Percentiles rank a stretch among this genome's conserved stretches.
Conservation (phyloP, 2,888 invertebrate genomes). For the Pherbina coryleti region DNA sequence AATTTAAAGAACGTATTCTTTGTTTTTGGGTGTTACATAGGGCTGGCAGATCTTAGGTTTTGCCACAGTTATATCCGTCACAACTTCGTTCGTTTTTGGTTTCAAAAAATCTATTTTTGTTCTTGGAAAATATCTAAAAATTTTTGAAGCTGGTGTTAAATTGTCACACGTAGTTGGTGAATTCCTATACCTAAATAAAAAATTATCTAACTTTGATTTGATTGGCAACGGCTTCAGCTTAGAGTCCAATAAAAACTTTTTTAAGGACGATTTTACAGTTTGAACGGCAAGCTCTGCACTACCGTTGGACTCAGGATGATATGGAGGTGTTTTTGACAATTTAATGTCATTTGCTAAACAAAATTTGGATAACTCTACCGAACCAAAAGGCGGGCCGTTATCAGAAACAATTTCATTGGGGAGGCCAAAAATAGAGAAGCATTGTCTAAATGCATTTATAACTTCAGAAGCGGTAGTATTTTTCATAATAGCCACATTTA, state of each 20-base stretch:
- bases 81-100: too few species aligned
- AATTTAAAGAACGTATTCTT: too few species aligned
- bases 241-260: background rate
- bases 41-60: too few species aligned
- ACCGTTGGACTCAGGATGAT: background rate
- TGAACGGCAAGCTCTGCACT: background rate
- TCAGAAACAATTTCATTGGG: background rate
- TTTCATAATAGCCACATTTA: background rate
- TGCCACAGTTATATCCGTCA: too few species aligned
- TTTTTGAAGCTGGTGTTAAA: background rate
- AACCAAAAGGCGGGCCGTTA: background rate
- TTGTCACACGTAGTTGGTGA: background rate
- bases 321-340: background rate
- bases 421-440: background rate
- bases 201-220: background rate
- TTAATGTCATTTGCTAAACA: background rate
- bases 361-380: background rate
- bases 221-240: background rate
- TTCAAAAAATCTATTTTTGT: background rate
- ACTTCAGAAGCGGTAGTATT: background rate
- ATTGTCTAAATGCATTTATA: background rate
- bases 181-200: background rate
- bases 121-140: background rate
- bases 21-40: too few species aligned
- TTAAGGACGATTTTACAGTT: background rate